Conservation (phyloP, 2,888 invertebrate genomes). For the Malacosoma neustria region DNA sequence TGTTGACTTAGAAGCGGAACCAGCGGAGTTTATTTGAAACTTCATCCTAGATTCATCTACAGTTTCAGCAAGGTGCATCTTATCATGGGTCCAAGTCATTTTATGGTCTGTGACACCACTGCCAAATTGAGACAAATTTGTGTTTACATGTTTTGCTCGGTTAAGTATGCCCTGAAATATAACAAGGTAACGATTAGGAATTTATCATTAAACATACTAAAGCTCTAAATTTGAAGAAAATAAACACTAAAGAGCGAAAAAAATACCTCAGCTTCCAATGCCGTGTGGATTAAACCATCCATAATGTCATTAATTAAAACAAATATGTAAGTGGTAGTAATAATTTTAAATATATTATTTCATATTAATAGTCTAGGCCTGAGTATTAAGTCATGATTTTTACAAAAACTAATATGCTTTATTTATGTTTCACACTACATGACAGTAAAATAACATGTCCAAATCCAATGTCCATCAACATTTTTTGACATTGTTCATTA, state of each 20-base stretch:
- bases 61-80: constrained; percentile 65
- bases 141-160: constrained; percentile 68
- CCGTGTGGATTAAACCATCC: constrained; percentile 75
- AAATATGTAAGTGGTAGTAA: constrained; percentile 56
- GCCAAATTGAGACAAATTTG: constrained; percentile 58
- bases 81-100: constrained; percentile 73
- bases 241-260: constrained; percentile 40
- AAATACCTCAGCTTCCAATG: constrained; percentile 73
- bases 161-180: constrained; percentile 62
- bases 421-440: constrained; percentile 73
- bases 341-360: constrained; percentile 54
- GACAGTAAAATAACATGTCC: constrained; percentile 74
- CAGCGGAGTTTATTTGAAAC: constrained; percentile 55
- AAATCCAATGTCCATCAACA: constrained; percentile 66
- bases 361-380: constrained; percentile 60
- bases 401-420: constrained; percentile 67
- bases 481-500: constrained; percentile 49
- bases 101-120: constrained; percentile 68
- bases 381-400: constrained; percentile 73
- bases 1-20: constrained; percentile 42
- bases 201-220: constrained; percentile 10
- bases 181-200: constrained; percentile 14
- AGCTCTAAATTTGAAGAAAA: constrained; percentile 21
- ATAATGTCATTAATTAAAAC: constrained; percentile 70
- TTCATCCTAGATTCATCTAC: constrained; percentile 67